Percentiles rank a stretch among this genome's conserved stretches.
Evolutionary conservation across 2,888 invertebrate species (phyloP).

Genomic region (Lasiommata megera): DNA sequence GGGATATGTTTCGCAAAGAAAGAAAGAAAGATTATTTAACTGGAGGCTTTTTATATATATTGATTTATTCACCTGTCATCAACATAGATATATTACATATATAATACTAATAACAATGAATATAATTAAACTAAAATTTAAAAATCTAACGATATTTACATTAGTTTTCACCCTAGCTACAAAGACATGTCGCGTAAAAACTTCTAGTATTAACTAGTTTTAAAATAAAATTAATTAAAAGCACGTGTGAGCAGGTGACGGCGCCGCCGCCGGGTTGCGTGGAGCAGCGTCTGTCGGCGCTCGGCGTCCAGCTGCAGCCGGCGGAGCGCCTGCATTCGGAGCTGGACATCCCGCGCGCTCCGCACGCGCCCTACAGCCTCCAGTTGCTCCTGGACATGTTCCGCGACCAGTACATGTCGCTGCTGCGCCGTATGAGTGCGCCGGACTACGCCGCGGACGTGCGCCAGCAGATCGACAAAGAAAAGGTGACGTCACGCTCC

Average conservation of each 20-base stretch:
- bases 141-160: too few relatives aligned
- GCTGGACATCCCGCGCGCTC: constrained; percentile 89
- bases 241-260: constrained; percentile 64
- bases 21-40: too few relatives aligned
- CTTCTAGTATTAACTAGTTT: too few relatives aligned
- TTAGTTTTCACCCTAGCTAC: too few relatives aligned
- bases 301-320: constrained; percentile 85
- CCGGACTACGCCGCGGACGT: constrained; percentile 87
- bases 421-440: constrained; percentile 91
- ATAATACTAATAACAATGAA: too few relatives aligned
- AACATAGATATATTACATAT: too few relatives aligned
- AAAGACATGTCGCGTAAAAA: too few relatives aligned
- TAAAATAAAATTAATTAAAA: too few relatives aligned
- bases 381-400: constrained; percentile 93
- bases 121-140: too few relatives aligned
- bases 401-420: constrained; percentile 91
- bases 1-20: too few relatives aligned
- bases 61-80: too few relatives aligned
- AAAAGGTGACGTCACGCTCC: constrained; percentile 78
- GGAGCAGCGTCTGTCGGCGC: constrained; percentile 92
- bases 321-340: constrained; percentile 87
- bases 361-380: constrained; percentile 91
- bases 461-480: constrained; percentile 88
- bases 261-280: constrained; percentile 96
- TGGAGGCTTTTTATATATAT: too few relatives aligned